A percentile compares a stretch with the other conserved stretches of the same genome.
Conservation (phyloP, 1,140 invertebrate species). For the Hermetia illucens region DNA sequence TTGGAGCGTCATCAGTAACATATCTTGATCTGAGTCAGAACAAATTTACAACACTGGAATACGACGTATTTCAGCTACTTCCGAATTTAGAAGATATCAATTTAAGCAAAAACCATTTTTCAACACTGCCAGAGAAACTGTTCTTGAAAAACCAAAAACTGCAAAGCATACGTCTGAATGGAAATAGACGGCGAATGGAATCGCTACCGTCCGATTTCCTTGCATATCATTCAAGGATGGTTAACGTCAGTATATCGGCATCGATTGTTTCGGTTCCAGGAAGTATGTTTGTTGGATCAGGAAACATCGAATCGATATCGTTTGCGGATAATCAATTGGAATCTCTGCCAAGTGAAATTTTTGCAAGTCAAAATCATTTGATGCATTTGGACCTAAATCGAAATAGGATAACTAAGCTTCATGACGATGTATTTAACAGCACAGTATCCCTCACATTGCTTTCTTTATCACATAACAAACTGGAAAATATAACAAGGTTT, state of each 20-base stretch:
- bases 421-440: slow-evolving; percentile 36
- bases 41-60: slow-evolving; percentile 38
- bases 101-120: slow-evolving; percentile 43
- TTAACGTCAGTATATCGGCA: slow-evolving; percentile 32
- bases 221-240: slow-evolving; percentile 36
- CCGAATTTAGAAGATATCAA: slow-evolving; percentile 41
- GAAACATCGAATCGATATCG: slow-evolving; percentile 36
- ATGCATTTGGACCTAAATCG: slow-evolving; percentile 36
- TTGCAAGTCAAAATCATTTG: slow-evolving; percentile 41
- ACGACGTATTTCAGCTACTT: slow-evolving; percentile 40
- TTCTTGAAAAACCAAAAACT: slow-evolving; percentile 38
- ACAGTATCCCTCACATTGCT: slow-evolving; percentile 35
- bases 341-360: slow-evolving; percentile 35
- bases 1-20: slow-evolving; percentile 37
- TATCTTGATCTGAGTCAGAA: slow-evolving; percentile 46
- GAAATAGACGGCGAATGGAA: slow-evolving; percentile 37
- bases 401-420: slow-evolving; percentile 39
- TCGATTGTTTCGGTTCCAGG: slow-evolving; percentile 31
- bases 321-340: slow-evolving; percentile 39
- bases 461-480: slow-evolving; percentile 37
- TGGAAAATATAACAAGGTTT: slow-evolving; percentile 37
- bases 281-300: slow-evolving; percentile 41
- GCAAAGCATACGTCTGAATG: slow-evolving; percentile 36
- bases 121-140: slow-evolving; percentile 38
- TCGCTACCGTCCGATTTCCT: slow-evolving; percentile 40